These are phyloP conservation scores for Pygmarrhopalites habei DNA, from an alignment of 1,140 invertebrate genomes.

Conservation along the genomic window DNA sequence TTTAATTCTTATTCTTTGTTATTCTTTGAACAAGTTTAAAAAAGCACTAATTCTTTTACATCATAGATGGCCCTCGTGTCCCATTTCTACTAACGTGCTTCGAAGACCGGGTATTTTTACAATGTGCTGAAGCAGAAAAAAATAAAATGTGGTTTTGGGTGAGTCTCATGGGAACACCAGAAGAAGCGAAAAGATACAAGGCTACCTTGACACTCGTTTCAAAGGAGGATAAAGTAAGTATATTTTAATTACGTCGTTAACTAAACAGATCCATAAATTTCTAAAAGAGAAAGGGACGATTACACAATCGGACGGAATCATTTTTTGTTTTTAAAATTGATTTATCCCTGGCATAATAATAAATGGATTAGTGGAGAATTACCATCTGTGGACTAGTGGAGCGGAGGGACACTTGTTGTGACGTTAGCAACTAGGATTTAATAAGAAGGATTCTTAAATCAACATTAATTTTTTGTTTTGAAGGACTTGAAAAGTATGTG, in stretches of 20 bases:
- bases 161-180: not conserved
- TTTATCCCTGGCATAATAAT: too few species aligned
- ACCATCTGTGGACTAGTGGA: too few species aligned
- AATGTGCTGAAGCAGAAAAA: not conserved
- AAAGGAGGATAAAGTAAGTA: not conserved
- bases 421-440: too few species aligned
- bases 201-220: not conserved
- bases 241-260: too few species aligned
- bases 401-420: too few species aligned
- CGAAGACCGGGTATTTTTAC: not conserved
- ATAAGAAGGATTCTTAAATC: too few species aligned
- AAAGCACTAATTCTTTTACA: not conserved
- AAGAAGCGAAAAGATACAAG: not conserved
- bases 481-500: not conserved
- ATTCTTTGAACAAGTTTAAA: not conserved
- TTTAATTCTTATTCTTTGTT: too few species aligned
- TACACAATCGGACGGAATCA: too few species aligned
- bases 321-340: too few species aligned
- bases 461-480: not conserved
- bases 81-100: not conserved
- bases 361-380: too few species aligned
- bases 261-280: too few species aligned
- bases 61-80: not conserved
- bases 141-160: conserved; percentile 14
- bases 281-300: too few species aligned